Evolutionary conservation across 2,888 invertebrate genomes (phyloP), one percentile per base, ranked within the genome.

Genomic region (Mechanitis messenoides): DNA sequence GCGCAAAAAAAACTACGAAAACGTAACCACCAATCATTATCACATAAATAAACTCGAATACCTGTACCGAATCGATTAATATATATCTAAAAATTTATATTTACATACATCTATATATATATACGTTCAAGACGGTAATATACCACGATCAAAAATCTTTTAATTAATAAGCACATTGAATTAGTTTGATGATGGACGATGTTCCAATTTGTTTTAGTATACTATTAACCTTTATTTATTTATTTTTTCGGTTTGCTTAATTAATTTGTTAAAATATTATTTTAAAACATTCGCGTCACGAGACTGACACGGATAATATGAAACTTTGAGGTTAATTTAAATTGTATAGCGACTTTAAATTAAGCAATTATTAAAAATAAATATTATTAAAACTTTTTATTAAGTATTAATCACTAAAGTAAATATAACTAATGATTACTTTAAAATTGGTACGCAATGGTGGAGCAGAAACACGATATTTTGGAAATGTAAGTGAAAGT

Each of bases 261-360:
- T 54, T 62, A 65, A 58, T 56, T 38, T 58, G 72, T 72, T 74
- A 73, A 70, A 71, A 71, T 69, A 69, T 71, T 42, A 74, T 31
- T 31, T 31, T 20, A 61, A 55, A n/a, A 47, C 38, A 61, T 59
- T 59, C 31, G 46, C 55, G 47, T 12, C 68, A 65, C 55, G 68
- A 56, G 64, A 61, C 58, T 57, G 68, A 58, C 50, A 70, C 68
- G 65, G 67, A 69, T 72, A 74, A 74, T 63, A 72, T 66, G 59
- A n/a, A 66, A 64, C 64, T 59, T 45, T 61, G 20, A 20, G 20
- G 20, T 20, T 20, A 20, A 20, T 65, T 59, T 33, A 59, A 59
- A 47, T 62, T 12, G 58, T 56, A 60, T 65, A 53, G 46, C 20
- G 45, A 58, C 3, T 42, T 42, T 42, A 42, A 42, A 7, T 42